Conservation (phyloP, 2,797 vertebrate genomes). For the Thripadectes ignobilis region DNA sequence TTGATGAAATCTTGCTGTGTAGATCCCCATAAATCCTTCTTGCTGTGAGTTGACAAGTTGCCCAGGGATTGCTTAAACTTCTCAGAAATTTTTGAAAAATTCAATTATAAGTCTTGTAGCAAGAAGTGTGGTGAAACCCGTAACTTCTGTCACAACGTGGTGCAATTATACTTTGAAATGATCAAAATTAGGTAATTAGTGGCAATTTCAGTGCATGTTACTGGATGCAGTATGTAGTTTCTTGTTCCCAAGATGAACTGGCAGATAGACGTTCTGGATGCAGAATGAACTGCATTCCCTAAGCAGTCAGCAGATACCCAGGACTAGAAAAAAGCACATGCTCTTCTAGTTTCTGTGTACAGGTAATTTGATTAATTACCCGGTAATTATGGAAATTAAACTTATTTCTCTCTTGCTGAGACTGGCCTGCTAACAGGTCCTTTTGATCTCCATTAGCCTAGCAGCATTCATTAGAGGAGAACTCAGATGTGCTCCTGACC, state of each 20-base stretch:
- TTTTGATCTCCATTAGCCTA: constrained; percentile 18
- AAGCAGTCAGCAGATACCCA: neutral
- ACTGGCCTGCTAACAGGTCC: neutral
- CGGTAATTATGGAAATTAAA: constrained; percentile 26
- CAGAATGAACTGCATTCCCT: neutral
- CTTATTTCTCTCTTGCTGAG: neutral
- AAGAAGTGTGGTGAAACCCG: neutral
- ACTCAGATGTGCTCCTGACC: constrained; percentile 2
- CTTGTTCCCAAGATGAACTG: neutral
- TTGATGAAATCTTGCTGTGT: neutral
- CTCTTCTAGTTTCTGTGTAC: neutral
- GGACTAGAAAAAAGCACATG: neutral
- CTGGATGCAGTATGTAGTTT: neutral
- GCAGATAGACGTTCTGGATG: neutral
- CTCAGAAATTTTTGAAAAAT: neutral
- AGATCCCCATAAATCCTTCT: neutral
- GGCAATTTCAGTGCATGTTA: neutral
- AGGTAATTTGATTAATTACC: constrained; percentile 19
- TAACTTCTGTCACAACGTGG: neutral
- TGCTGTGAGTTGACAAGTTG: neutral
- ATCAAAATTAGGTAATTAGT: neutral
- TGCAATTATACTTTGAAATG: neutral
- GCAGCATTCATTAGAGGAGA: neutral
- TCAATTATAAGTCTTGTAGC: neutral
- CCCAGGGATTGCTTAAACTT: neutral